Evolutionary conservation across 2,888 invertebrate species (phyloP), one percentile per base, ranked within the genome.

Genomic region (Sympetrum striolatum): DNA sequence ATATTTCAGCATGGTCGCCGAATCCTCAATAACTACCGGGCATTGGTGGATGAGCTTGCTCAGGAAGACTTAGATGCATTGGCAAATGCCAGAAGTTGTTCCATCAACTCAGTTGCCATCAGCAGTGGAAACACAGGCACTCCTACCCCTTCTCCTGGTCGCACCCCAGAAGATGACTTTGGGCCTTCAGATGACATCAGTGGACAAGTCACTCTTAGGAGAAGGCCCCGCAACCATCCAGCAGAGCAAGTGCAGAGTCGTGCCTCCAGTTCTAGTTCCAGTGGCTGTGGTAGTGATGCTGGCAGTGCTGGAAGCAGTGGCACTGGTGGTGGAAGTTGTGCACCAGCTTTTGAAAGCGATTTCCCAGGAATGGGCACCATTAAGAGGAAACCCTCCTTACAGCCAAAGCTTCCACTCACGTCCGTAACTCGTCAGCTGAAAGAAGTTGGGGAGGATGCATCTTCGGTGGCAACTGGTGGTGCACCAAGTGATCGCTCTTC

Each of bases 351-450:
- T 91, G 94, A 94, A 91, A 93, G 93, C 22, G 94, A 94, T 91
- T 93, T 93, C 91, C 94, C 94, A 0, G 92, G 93, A 53, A 93
- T 93, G 94, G 97, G 97, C 58, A 98, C 98, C 58, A 98, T 98
- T 91, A 98, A 98, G 93, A 95, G 98, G 81, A 98, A 98, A 93
- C 98, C 98, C 0, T 97, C 98, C 31, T 97, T 98, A 96, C 97
- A 97, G 93, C 98, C 98, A 12, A 98, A 98, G 94, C 95, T 98
- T 90, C 98, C 98, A 0, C 93, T 98, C 91, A 98, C 98, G 4
- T 97, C 97, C 93, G 98, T 98, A 94, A 98, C 98, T 2, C 95
- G 98, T 22, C 98, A 98, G 93, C 94, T 98, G 91, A 98, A 98
- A 93, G 98, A 98, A 93, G 98, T 97, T 92, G 97, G 96, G 2